Conservation (phyloP, 2,888 invertebrate genomes). For the Adineta ricciae region DNA sequence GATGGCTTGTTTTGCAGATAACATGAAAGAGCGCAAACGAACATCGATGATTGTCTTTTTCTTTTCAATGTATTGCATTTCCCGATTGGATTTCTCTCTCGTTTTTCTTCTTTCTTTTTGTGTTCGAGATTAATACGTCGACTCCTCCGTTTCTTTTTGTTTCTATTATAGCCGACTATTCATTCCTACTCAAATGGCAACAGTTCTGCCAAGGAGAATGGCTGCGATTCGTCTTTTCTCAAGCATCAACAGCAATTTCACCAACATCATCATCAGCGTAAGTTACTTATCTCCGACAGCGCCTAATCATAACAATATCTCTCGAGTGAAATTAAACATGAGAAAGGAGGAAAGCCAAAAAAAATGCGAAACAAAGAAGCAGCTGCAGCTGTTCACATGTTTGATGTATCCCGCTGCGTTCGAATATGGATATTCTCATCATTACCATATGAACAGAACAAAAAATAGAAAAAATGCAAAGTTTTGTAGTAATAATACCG, state of each 20-base stretch:
- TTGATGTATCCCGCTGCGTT: neutral
- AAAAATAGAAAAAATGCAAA: neutral
- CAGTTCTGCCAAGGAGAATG: neutral
- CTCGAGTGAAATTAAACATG: neutral
- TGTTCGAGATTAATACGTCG: neutral
- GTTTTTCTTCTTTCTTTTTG: neutral
- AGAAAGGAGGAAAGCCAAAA: neutral
- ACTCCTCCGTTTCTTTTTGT: neutral
- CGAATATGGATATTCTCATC: neutral
- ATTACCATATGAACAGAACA: neutral
- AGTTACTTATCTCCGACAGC: neutral
- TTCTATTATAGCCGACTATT: neutral
- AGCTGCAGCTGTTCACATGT: constrained; percentile 13
- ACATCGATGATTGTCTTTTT: neutral
- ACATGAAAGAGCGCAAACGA: neutral
- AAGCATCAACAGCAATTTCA: neutral
- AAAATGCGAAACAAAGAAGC: neutral
- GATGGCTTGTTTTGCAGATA: neutral
- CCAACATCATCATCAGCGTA: neutral
- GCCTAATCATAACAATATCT: neutral
- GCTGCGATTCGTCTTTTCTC: neutral
- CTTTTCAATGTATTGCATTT: neutral
- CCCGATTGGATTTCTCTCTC: neutral
- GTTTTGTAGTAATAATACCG: neutral
- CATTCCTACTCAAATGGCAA: neutral